Percentiles rank a stretch among this genome's conserved stretches.
Conservation (phyloP, 2,888 invertebrate genomes). For the Campoplex nolae region DNA sequence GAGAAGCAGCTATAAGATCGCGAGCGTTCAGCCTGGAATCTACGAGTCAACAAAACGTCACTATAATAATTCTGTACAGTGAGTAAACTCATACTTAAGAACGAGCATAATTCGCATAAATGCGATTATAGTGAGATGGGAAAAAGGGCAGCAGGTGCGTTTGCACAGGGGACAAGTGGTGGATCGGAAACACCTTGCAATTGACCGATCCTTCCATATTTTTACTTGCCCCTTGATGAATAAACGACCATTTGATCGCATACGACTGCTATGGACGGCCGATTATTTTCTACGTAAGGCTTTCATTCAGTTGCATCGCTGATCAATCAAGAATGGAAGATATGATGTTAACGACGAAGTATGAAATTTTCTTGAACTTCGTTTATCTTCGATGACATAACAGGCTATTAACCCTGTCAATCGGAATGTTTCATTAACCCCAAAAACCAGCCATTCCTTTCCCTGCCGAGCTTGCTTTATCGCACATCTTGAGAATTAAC, state of each 20-base stretch:
- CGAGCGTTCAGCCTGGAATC: background rate
- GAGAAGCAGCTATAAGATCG: constrained; percentile 35
- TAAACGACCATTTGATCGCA: background rate
- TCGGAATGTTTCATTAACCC: background rate
- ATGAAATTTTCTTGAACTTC: constrained; percentile 41
- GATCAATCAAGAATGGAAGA: constrained; percentile 5
- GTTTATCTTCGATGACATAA: constrained; percentile 15
- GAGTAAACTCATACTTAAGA: constrained; percentile 13
- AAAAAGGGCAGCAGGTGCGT: constrained; percentile 21
- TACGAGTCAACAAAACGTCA: background rate
- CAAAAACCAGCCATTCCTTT: background rate
- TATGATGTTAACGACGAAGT: constrained; percentile 38
- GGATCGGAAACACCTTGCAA: constrained; percentile 39
- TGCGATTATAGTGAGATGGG: background rate
- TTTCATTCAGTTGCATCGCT: constrained; percentile 15
- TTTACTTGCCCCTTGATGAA: background rate
- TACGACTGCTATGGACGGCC: constrained; percentile 22
- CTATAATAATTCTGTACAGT: constrained; percentile 7
- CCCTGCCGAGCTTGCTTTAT: background rate
- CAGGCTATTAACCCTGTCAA: background rate
- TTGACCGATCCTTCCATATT: constrained; percentile 34
- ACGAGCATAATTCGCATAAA: background rate
- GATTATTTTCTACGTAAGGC: constrained; percentile 22
- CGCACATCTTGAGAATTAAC: background rate
- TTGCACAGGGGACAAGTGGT: background rate